Base-by-base conservation (phyloP, 1,140 invertebrate species). In the Panulirus ornatus region DNA sequence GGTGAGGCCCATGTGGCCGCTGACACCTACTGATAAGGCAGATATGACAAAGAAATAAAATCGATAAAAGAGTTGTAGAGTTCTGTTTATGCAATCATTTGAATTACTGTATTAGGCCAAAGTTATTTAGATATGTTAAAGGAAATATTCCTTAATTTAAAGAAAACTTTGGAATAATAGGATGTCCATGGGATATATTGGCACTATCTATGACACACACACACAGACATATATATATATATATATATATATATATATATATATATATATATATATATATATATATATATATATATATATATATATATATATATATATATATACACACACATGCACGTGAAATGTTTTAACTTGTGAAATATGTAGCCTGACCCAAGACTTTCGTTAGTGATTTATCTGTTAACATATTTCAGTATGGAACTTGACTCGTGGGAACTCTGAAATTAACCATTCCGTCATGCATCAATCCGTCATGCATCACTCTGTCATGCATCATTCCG, bases 191-290 rank as follows among this genome's bases (percentile, higher is more conserved):
- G 8, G 9, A 58, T 81, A 3, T 34, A 54, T 51, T 22, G 5
- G 5, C 19, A 5, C 30, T 3, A 14, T 27, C n/a, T 9, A 30
- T n/a, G 2, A 3, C 11, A 27, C 16, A 30, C 16, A 19, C 19
- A 30, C 16, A 9, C 16, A 82, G 2, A 27, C 47, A 58, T 36
- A 82, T 36, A 58, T 58, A 36, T 30, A 63, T 30, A 58, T 54
- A 54, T 58, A 54, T 54, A 51, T 9, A 81, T 54, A 81, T 54
- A 81, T n/a, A 81, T 54, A 81, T 54, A 81, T 47, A 54, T 81
- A 54, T 81, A 54, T 81, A 81, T 81, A 54, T 81, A 54, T 81
- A 30, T 81, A 47, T 81, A 34, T 54, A 44, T 34, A 34, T 81
- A 81, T 27, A 11, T 75, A 40, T 36, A 36, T 75, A 38, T 16